phyloP scores from a whole-genome alignment of 2,113 vertebrate species.

The Phoenicopterus ruber region DNA sequence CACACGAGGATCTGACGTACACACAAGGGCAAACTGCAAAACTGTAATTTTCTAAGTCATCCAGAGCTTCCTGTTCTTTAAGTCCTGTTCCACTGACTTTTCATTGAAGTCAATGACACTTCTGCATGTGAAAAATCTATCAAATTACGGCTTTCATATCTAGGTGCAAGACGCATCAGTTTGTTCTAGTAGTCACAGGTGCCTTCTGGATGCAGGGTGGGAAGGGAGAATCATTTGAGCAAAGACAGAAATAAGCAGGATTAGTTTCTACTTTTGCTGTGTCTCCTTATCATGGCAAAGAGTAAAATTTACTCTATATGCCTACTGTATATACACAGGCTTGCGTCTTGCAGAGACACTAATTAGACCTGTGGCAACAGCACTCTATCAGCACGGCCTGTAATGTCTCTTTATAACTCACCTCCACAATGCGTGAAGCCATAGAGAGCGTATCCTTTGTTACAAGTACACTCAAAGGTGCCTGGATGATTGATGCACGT shows the following conservation, averaged over 20 bases:
- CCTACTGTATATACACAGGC: not conserved
- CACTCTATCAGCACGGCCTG: not conserved
- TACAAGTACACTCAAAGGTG: conserved; percentile 89
- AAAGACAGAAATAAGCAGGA: not conserved
- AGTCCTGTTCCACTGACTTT: not conserved
- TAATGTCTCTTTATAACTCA: conserved; percentile 57
- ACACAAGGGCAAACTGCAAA: not conserved
- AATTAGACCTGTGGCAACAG: not conserved
- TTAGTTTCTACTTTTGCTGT: not conserved
- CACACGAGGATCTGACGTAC: not conserved
- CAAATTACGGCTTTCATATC: not conserved
- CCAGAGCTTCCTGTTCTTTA: not conserved
- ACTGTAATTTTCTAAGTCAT: not conserved
- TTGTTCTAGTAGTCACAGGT: not conserved
- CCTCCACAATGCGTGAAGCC: conserved; percentile 95
- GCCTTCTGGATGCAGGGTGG: not conserved
- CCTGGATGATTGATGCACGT: conserved; percentile 92
- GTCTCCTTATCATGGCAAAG: not conserved
- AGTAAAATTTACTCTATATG: not conserved
- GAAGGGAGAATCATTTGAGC: not conserved
- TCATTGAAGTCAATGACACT: not conserved
- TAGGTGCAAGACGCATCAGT: not conserved
- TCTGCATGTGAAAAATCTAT: not conserved
- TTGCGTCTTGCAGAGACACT: not conserved
- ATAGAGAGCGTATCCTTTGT: conserved; percentile 91